A percentile compares a stretch with the other conserved stretches of the same genome.
These are phyloP conservation scores for Tetramorium simillimum DNA, from an alignment of 1,140 invertebrate species.

Conservation along the genomic window DNA sequence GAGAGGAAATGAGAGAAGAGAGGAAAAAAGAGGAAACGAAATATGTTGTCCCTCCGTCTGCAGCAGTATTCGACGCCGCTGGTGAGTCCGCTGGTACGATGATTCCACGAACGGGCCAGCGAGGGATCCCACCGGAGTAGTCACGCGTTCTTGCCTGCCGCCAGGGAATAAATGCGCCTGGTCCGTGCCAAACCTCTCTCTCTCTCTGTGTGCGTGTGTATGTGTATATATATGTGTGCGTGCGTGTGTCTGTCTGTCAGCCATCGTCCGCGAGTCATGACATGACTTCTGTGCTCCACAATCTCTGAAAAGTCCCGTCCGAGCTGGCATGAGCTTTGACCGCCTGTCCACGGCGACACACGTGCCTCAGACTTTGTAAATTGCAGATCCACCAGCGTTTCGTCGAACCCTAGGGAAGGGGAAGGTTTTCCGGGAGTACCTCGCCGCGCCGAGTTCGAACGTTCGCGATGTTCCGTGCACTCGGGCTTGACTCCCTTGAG, in stretches of 20 bases:
- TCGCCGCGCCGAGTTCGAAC: not conserved
- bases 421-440: not conserved
- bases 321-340: not conserved
- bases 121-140: not conserved
- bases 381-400: not conserved
- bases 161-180: not conserved
- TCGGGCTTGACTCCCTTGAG: not conserved
- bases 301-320: not conserved
- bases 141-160: not conserved
- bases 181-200: too few relatives aligned
- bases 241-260: constrained; percentile 13
- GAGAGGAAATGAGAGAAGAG: not conserved
- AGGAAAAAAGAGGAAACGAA: not conserved
- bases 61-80: not conserved
- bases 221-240: too few relatives aligned
- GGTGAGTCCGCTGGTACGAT: constrained; percentile 3
- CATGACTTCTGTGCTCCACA: constrained; percentile 1
- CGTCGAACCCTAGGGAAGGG: not conserved
- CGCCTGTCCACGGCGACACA: not conserved
- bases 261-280: not conserved
- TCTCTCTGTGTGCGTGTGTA: not conserved
- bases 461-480: not conserved
- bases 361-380: constrained; percentile 40
- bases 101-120: not conserved
- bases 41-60: constrained; percentile 27